Base-by-base conservation (phyloP, 2,113 vertebrate genomes). In the Ia io region DNA sequence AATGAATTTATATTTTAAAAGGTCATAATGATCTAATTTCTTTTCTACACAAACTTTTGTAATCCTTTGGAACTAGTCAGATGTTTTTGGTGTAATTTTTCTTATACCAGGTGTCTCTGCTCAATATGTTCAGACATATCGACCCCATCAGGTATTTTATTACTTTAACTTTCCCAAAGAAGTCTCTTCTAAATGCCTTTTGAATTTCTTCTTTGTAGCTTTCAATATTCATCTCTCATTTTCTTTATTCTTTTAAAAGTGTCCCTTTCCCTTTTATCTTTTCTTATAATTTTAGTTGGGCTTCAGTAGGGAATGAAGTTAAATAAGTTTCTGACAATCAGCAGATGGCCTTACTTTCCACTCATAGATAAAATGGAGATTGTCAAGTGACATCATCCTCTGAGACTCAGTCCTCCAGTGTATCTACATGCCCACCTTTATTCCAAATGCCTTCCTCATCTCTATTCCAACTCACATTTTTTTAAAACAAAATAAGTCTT, bases 31-130 rank as follows among this genome's bases (percentile, higher is more conserved):
- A 61, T 77, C 7, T 84, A 56, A 76, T 37, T 80, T 71, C 53
- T 84, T 91, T 93, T 84, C 51, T 76, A 12, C 13, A 59, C 47
- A 93, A 73, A 22, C 20, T 77, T 96, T n/a, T 88, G 13, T 90
- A 42, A 70, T 90, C 13, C n/a, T 53, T 82, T 82, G 53, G 12
- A n/a, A 37, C 70, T 59, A 87, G 40, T 84, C 28, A 65, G 30
- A 65, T 56, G 13, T 93, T 73, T 94, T 53, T 22, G 25, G 30
- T 82, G 35, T 88, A 44, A 30, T 18, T 63, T 88, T 65, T 65
- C 88, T 47, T 61, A 18, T 90, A 42, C 23, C 47, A 73, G 7
- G 90, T 61, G 20, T 61, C 35, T 91, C 6, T 90, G 51, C 28
- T 88, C 28, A 69, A 0, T 73, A 23, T 91, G 9, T 65, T 90